These are phyloP conservation scores for Mythimna vitellina DNA, from an alignment of 2,888 invertebrate genomes.

Conservation along the genomic window DNA sequence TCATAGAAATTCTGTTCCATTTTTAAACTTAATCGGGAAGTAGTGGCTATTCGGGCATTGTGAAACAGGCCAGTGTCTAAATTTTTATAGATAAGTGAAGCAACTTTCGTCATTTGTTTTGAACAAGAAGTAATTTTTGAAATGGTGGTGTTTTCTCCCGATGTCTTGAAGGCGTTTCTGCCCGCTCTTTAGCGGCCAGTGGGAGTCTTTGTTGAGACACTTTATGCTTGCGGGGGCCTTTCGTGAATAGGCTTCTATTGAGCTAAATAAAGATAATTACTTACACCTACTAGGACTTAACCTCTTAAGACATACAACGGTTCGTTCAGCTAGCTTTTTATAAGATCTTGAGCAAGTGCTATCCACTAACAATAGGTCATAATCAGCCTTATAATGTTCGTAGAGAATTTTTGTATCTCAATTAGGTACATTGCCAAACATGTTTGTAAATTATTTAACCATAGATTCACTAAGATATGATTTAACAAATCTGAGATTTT, in stretches of 20 bases:
- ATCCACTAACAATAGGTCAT: constrained; percentile 19
- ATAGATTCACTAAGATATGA: no score
- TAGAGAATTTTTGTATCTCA: no score
- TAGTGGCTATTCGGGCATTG: no score
- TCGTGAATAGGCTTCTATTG: constrained; percentile 29
- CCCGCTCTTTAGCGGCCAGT: constrained; percentile 24
- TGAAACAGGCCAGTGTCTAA: no score
- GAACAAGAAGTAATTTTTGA: constrained; percentile 20
- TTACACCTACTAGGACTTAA: constrained; percentile 31
- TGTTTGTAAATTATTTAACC: no score
- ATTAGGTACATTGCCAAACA: no score
- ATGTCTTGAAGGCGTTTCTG: constrained; percentile 15
- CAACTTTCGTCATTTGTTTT: constrained; percentile 14
- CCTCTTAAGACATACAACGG: constrained; percentile 6
- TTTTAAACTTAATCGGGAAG: no score
- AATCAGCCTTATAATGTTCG: no score
- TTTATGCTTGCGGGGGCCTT: constrained; percentile 45
- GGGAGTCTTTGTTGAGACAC: constrained; percentile 44
- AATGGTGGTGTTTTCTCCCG: constrained; percentile 31
- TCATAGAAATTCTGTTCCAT: no score
- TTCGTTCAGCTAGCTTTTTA: constrained; percentile 2
- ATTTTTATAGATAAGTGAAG: neutral
- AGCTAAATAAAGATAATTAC: constrained; percentile 26
- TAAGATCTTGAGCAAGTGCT: neutral
- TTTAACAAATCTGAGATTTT: no score